Evolutionary conservation across 2,888 invertebrate species (phyloP), one percentile per base, ranked within the genome.

Genomic region (Diarsia brunnea): DNA sequence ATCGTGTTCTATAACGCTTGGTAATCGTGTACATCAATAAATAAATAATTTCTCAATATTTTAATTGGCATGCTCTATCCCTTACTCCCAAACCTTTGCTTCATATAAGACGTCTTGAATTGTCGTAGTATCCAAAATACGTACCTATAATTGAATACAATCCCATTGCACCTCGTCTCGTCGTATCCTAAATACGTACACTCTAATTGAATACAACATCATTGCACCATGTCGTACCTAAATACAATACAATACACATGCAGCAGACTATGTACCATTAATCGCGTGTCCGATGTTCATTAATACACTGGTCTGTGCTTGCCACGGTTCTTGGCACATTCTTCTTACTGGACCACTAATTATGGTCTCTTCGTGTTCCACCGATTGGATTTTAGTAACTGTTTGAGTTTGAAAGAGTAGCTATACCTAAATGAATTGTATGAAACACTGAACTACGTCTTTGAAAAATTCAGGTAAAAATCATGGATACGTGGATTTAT

Each of bases 281-380:
- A 70, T 82, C 76, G 82, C 82, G 69, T 82, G 85, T 81, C 63
- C 21, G 47, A 49, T 27, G 69, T 72, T 75, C 82, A 81, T 85
- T 82, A 85, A 84, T 81, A 81, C 60, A 69, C 19, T 24, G 65
- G 65, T 45, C 71, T 81, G 75, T 85, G 69, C 55, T 82, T 81
- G 66, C 85, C 69, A 81, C 76, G 55, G 75, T 75, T 74, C 66
- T 69, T 53, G 71, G 58, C 53, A 72, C 82, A 85, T 81, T 85
- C 69, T 75, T 85, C 76, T 81, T 60, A 49, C 58, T 61, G 47
- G 19, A 51, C 68, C 60, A 71, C 51, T 84, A 75, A 69, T 75
- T 81, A 73, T 38, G 66, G 69, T 61, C 47, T 60, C 43, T 84
- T 72, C 49, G 38, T 64, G 58, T 53, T 72, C 4, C 47, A 63